phyloP scores from a whole-genome alignment of 2,113 vertebrate species.

The Tichodroma muraria region DNA sequence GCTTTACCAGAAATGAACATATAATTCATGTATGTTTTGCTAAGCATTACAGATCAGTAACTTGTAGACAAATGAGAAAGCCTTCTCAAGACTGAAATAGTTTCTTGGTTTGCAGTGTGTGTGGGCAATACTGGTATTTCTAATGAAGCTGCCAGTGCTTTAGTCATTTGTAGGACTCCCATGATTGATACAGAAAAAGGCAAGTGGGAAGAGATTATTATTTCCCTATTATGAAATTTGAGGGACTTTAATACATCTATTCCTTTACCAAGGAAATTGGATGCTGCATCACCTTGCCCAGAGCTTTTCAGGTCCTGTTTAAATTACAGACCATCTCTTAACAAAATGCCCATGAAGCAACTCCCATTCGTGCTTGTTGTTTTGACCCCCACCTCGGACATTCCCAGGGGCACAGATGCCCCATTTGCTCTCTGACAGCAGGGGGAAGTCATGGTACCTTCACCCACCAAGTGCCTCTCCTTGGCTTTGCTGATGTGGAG shows the following conservation, averaged over 20 bases:
- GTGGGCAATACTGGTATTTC: background rate
- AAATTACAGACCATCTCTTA: background rate
- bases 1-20: background rate
- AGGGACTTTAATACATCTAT: background rate
- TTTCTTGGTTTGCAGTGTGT: background rate
- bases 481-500: background rate
- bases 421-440: background rate
- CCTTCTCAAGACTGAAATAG: background rate
- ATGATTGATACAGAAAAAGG: background rate
- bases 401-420: background rate
- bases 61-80: background rate
- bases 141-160: background rate
- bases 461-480: background rate
- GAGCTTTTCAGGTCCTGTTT: background rate
- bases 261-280: background rate
- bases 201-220: background rate
- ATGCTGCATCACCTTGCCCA: background rate
- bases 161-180: background rate
- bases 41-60: background rate
- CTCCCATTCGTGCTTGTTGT: background rate
- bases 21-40: background rate
- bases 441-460: background rate
- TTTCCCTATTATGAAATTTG: background rate
- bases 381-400: background rate
- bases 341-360: background rate